A percentile compares a stretch with the other conserved stretches of the same genome.
Evolutionary conservation across 2,113 vertebrate genomes (phyloP).

Genomic region (Pseudonaja textilis): DNA sequence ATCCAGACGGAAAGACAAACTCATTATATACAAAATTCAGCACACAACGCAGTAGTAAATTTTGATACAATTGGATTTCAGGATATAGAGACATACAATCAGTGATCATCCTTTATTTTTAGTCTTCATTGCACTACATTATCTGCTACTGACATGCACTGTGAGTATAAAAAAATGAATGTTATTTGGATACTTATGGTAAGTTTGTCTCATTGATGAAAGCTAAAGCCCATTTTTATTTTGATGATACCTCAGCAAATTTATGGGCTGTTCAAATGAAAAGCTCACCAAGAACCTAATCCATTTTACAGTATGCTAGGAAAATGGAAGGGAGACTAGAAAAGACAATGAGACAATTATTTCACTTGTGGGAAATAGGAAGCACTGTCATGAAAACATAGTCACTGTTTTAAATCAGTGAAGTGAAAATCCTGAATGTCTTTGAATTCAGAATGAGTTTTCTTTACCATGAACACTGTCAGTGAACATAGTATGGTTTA

Average conservation of each 20-base stretch:
- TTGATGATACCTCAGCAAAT: conserved; percentile 38
- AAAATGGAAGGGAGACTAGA: conserved; percentile 49
- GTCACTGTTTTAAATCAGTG: conserved; percentile 51
- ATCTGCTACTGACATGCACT: conserved; percentile 9
- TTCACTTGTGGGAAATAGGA: conserved; percentile 48
- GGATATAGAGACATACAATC: background rate
- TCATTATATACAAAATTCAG: background rate
- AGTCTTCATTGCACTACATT: background rate
- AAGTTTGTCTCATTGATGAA: conserved; percentile 63
- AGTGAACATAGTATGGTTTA: background rate
- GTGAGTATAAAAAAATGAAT: background rate
- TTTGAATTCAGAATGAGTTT: background rate
- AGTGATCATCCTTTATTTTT: background rate
- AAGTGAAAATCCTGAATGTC: conserved; percentile 37
- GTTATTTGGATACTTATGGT: background rate
- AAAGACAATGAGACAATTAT: conserved; percentile 50
- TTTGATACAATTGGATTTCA: background rate
- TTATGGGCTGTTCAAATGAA: conserved; percentile 32
- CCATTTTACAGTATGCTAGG: conserved; percentile 44
- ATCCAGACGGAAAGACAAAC: background rate
- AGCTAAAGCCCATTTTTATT: conserved; percentile 45
- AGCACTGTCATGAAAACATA: conserved; percentile 39
- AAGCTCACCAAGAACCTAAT: conserved; percentile 55
- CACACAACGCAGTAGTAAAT: background rate
- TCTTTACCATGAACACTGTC: background rate